phyloP scores from a whole-genome alignment of 2,113 vertebrate species.

The Synchiropus splendidus region DNA sequence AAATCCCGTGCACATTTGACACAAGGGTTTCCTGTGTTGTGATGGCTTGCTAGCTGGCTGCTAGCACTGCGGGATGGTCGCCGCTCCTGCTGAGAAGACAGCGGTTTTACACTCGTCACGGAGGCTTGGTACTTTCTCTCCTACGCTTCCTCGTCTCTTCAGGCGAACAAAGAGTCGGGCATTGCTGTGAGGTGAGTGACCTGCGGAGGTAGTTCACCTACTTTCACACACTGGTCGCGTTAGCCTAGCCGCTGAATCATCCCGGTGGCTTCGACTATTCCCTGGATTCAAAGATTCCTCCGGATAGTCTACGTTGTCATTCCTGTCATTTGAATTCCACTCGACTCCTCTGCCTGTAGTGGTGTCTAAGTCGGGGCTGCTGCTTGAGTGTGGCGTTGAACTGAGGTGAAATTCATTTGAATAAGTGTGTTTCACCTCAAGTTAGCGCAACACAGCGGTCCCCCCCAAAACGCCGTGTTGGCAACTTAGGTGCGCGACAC shows the following conservation, averaged over 20 bases:
- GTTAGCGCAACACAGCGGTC: neutral
- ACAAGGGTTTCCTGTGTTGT: slow-evolving; percentile 44
- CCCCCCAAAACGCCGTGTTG: too few relatives aligned
- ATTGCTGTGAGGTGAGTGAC: slow-evolving; percentile 44
- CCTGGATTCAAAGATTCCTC: slow-evolving; percentile 1
- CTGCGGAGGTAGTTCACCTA: slow-evolving; percentile 13
- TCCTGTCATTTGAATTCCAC: neutral
- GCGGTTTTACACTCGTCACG: slow-evolving; percentile 23
- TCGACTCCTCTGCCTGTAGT: neutral
- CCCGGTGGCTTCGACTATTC: slow-evolving; percentile 7
- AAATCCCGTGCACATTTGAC: neutral
- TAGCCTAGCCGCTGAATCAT: slow-evolving; percentile 30
- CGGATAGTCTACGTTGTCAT: neutral
- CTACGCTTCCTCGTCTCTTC: slow-evolving; percentile 6
- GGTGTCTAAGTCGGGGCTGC: neutral
- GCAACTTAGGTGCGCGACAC: too few relatives aligned
- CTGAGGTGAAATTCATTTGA: too few relatives aligned
- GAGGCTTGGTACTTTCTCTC: slow-evolving; percentile 8
- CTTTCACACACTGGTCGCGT: slow-evolving; percentile 22
- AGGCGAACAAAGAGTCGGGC: slow-evolving; percentile 2
- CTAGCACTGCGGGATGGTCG: too few relatives aligned
- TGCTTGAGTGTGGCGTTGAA: too few relatives aligned
- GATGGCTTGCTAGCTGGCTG: slow-evolving; percentile 42
- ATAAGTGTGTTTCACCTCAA: neutral
- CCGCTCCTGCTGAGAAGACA: slow-evolving; percentile 15